These are phyloP conservation scores for Antitype chi DNA, from an alignment of 2,888 invertebrate species.

Conservation along the genomic window DNA sequence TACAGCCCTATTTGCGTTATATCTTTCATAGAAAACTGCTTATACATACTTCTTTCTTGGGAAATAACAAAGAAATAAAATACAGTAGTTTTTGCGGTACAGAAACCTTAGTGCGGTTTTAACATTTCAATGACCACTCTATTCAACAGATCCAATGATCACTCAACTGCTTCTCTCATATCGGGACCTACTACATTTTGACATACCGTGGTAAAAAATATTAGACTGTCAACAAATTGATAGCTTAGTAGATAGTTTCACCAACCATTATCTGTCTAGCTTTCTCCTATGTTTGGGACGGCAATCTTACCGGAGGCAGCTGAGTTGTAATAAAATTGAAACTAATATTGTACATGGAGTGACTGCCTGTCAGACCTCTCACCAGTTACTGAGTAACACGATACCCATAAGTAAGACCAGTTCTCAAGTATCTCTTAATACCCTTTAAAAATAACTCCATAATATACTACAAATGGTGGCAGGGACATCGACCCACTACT, in stretches of 20 bases:
- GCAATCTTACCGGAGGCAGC: neutral
- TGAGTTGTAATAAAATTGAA: no score
- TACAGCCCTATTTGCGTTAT: no score
- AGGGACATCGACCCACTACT: no score
- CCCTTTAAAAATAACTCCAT: neutral
- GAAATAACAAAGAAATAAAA: neutral
- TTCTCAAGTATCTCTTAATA: neutral
- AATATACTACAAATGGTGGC: no score
- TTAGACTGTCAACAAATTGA: no score
- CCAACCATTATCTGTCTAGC: neutral
- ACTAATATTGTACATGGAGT: neutral
- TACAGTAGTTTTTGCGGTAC: no score
- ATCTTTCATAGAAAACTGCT: neutral
- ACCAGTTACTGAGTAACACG: neutral
- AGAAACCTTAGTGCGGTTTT: neutral
- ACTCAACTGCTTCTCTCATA: no score
- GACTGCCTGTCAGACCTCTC: neutral
- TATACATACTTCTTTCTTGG: neutral
- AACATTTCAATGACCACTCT: neutral
- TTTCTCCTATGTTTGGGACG: neutral
- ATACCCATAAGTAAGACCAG: neutral
- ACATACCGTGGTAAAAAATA: no score
- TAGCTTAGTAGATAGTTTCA: no score
- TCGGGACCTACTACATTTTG: no score
- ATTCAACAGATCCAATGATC: neutral